phyloP scores from a whole-genome alignment of 2,888 invertebrate species.

The Diploptera punctata region DNA sequence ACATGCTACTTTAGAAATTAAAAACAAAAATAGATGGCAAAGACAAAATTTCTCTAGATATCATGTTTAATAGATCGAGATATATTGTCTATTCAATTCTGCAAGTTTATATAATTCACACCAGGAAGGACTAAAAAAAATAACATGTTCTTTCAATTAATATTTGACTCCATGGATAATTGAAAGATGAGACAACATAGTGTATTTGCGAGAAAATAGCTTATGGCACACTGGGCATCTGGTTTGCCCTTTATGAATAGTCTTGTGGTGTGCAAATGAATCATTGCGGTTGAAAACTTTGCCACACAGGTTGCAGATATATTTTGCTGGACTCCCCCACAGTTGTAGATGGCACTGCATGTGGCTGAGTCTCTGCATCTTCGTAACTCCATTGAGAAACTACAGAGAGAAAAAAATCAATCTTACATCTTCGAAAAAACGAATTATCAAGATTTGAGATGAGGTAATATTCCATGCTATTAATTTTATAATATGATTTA shows the following conservation, averaged over 20 bases:
- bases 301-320: constrained; percentile 63
- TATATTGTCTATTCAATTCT: too few species aligned
- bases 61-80: too few species aligned
- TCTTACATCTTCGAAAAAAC: background rate
- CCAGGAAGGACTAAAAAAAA: too few species aligned
- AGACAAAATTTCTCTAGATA: too few species aligned
- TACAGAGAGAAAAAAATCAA: constrained; percentile 16
- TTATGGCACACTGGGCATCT: constrained; percentile 67
- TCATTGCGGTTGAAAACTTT: constrained; percentile 68
- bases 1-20: too few species aligned
- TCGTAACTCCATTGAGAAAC: constrained; percentile 12
- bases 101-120: too few species aligned
- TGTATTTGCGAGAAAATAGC: constrained; percentile 60
- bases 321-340: constrained; percentile 12
- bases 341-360: background rate
- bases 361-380: background rate
- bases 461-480: too few species aligned
- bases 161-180: constrained; percentile 25
- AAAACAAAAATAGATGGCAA: too few species aligned
- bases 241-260: constrained; percentile 68
- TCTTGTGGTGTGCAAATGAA: constrained; percentile 66
- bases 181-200: constrained; percentile 46
- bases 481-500: too few species aligned
- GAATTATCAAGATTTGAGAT: too few species aligned
- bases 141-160: too few species aligned